Evolutionary conservation across 2,113 vertebrate species (phyloP), one percentile per base, ranked within the genome.

Genomic region (Thomomys bottae): DNA sequence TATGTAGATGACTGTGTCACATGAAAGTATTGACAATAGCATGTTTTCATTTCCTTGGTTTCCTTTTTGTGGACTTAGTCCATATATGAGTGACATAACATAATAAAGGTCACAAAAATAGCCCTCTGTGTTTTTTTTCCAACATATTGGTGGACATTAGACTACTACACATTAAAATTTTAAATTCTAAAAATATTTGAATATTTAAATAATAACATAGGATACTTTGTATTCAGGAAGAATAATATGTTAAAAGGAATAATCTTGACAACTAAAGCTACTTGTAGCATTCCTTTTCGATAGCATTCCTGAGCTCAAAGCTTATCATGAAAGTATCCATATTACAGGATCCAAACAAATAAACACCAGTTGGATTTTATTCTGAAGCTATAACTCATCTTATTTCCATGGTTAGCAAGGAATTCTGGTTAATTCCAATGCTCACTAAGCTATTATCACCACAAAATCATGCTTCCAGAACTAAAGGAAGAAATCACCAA

Each of bases 141-240:
- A 78, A 64, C 21, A 68, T 49, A 40, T 2, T 64, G 28, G 3
- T 71, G 18, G 45, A 18, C 36, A 72, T 12, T n/a, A 6, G 38
- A 71, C 6, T 64, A 5, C 67, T 54, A 26, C 2, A 2, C 38
- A 54, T 11, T 68, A 63, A 84, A 89, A 54, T 32, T 66, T 84
- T 66, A 64, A n/a, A 66, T 83, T 38, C 32, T 26, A 68, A 6
- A 68, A 70, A 54, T 17, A 15, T 54, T 54, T 34, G 12, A 75
- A 90, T 66, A 12, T 88, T 88, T 87, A 75, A 88, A 86, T 45
- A 2, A 80, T 5, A 20, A 93, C 15, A 26, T 45, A 38, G n/a
- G 23, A 1, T 54, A 42, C 6, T 67, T 34, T 84, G 61, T 54
- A 71, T 21, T 30, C 23, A 34, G 1, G 38, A 89, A 79, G 66